Percentiles rank a stretch among this genome's conserved stretches.
phyloP scores from a whole-genome alignment of 2,113 vertebrate species.

The Orthonyx spaldingii region DNA sequence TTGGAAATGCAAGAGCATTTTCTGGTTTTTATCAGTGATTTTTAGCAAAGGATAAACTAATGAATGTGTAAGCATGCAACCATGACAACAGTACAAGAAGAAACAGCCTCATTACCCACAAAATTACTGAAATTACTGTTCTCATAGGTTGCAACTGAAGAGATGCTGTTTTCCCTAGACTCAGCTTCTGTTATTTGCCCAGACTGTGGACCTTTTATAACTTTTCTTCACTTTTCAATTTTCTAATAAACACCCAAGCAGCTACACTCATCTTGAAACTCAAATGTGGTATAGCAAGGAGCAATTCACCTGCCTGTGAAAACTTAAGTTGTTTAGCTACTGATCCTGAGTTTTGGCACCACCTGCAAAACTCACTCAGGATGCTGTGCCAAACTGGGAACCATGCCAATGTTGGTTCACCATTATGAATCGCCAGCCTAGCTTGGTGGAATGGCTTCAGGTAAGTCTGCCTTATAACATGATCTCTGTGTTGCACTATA shows the following conservation, averaged over 20 bases:
- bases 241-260: background rate
- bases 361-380: background rate
- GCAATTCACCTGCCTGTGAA: background rate
- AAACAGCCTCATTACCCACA: constrained; percentile 57
- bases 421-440: background rate
- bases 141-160: constrained; percentile 7
- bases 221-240: background rate
- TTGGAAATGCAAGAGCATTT: background rate
- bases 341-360: background rate
- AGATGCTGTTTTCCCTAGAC: background rate
- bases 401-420: background rate
- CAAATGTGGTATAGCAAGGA: background rate
- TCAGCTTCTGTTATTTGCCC: background rate
- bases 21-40: constrained; percentile 2
- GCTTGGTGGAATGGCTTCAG: background rate
- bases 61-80: constrained; percentile 49
- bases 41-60: constrained; percentile 48
- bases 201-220: background rate
- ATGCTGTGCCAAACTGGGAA: background rate
- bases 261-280: background rate
- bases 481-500: background rate
- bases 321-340: background rate
- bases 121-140: constrained; percentile 55
- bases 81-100: constrained; percentile 43
- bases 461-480: background rate